phyloP scores from a whole-genome alignment of 2,888 invertebrate species.

The Petrolisthes manimaculis region DNA sequence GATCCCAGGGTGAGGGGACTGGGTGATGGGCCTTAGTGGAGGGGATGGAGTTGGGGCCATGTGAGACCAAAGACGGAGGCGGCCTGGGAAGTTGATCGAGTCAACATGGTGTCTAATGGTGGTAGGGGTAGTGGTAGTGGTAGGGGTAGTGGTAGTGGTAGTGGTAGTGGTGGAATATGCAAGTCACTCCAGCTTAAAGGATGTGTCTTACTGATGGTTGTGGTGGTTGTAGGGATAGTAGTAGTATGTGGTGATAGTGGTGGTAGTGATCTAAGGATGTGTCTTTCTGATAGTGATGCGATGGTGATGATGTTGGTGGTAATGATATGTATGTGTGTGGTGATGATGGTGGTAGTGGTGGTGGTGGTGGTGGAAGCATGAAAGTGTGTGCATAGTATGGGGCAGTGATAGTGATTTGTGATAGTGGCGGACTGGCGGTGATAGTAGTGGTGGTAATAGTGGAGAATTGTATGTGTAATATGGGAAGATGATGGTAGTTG shows the following conservation, averaged over 20 bases:
- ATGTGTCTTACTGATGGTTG: background rate
- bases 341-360: too few species aligned
- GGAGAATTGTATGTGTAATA: too few species aligned
- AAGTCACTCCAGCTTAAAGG: slow-evolving; percentile 39
- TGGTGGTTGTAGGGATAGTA: background rate
- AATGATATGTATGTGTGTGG: too few species aligned
- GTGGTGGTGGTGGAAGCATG: too few species aligned
- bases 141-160: background rate
- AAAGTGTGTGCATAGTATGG: too few species aligned
- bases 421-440: too few species aligned
- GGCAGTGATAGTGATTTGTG: too few species aligned
- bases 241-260: too few species aligned
- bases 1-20: background rate
- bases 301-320: too few species aligned
- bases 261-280: slow-evolving; percentile 5
- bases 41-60: background rate
- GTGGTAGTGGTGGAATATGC: slow-evolving; percentile 33
- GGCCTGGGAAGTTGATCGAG: slow-evolving; percentile 33
- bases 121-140: background rate
- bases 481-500: too few species aligned
- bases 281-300: slow-evolving; percentile 28
- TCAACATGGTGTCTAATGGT: slow-evolving; percentile 44
- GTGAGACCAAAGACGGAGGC: background rate
- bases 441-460: too few species aligned
- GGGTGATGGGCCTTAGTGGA: background rate